These are phyloP conservation scores for Proteles cristata DNA, from an alignment of 2,113 vertebrate genomes.

Conservation along the genomic window DNA sequence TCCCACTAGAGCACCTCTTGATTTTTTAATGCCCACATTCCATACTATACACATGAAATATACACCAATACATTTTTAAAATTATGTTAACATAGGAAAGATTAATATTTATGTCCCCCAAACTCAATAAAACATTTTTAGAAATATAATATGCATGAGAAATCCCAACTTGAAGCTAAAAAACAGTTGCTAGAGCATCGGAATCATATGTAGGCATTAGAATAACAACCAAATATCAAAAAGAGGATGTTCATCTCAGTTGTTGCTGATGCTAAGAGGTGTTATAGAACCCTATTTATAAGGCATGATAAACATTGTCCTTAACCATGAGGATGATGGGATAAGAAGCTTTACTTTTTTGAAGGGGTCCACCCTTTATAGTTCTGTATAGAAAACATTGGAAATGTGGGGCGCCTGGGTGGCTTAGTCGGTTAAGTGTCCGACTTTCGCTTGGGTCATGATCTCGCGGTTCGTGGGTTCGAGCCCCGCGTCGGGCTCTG, in stretches of 20 bases:
- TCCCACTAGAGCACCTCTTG: not conserved
- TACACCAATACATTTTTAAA: not conserved
- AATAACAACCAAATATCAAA: not conserved
- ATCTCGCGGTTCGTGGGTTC: no score
- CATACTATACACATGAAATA: not conserved
- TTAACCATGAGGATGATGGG: not conserved
- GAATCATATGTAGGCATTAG: not conserved
- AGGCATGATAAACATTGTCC: not conserved
- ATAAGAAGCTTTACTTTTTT: not conserved
- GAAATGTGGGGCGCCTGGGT: no score
- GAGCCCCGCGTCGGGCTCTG: no score
- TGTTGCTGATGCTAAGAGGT: not conserved
- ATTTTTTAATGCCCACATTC: not conserved
- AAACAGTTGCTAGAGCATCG: not conserved
- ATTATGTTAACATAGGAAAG: not conserved
- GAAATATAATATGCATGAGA: not conserved
- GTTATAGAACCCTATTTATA: not conserved
- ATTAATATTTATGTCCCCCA: not conserved
- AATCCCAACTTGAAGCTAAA: not conserved
- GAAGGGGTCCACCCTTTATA: not conserved
- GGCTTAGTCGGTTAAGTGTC: no score
- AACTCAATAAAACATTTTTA: not conserved
- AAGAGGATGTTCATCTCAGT: not conserved
- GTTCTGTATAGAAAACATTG: not conserved
- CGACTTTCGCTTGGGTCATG: no score